Evolutionary conservation across 2,888 invertebrate species (phyloP).

Genomic region (Xylophagus ater): DNA sequence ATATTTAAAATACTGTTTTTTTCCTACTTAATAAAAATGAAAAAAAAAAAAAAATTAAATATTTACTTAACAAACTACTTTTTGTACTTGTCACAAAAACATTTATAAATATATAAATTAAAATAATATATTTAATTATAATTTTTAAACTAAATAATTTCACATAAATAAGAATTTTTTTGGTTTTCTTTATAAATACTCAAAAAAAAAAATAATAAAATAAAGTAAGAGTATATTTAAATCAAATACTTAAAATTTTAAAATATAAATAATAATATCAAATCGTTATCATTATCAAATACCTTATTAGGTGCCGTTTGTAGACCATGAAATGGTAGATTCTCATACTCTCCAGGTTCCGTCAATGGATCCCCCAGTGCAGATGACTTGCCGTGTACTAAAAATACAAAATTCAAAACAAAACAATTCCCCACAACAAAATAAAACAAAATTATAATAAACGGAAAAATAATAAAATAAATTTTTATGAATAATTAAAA

Average conservation of each 20-base stretch:
- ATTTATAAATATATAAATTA: too few species aligned
- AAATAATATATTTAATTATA: too few species aligned
- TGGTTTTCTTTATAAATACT: too few species aligned
- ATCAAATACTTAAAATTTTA: conserved; percentile 5
- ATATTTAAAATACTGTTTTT: too few species aligned
- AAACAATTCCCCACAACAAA: conserved; percentile 4
- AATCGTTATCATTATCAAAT: too few species aligned
- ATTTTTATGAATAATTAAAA: not conserved
- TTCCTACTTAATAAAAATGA: too few species aligned
- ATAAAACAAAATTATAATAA: conserved; percentile 19
- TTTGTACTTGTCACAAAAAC: too few species aligned
- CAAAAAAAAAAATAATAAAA: conserved; percentile 11
- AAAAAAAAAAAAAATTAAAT: too few species aligned
- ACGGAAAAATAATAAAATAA: conserved; percentile 12
- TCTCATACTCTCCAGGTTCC: conserved; percentile 85
- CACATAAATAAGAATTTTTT: too few species aligned
- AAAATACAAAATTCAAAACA: conserved; percentile 7
- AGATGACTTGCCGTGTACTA: conserved; percentile 41
- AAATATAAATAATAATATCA: conserved; percentile 7
- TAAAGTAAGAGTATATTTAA: conserved; percentile 3
- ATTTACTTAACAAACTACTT: too few species aligned
- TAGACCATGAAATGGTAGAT: conserved; percentile 88
- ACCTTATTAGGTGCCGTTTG: conserved; percentile 92
- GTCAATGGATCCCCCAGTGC: conserved; percentile 54
- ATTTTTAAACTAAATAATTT: too few species aligned